These are phyloP conservation scores for Saccostrea glomerata DNA, from an alignment of 1,140 invertebrate species.

Conservation along the genomic window DNA sequence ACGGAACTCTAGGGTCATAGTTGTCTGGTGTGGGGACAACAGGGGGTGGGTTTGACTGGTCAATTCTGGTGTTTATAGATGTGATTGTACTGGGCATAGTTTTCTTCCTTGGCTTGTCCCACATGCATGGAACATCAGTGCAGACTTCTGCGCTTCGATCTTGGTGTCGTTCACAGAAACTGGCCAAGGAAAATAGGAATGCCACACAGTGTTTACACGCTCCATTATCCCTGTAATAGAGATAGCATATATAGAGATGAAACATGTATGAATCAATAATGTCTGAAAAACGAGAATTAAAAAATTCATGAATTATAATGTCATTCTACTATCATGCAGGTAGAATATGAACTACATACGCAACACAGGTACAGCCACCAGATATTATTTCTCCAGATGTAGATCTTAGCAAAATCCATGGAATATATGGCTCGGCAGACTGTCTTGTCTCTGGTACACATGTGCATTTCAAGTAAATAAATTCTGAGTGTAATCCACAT, in stretches of 20 bases:
- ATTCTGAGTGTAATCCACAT: conserved; percentile 2
- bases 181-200: conserved; percentile 38
- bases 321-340: background rate
- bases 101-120: conserved; percentile 38
- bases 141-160: conserved; percentile 40
- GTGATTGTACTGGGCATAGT: background rate
- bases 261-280: background rate
- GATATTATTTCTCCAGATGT: conserved; percentile 39
- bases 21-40: too few relatives aligned
- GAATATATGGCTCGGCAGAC: conserved; percentile 33
- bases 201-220: conserved; percentile 44
- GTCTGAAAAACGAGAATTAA: background rate
- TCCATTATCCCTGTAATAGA: conserved; percentile 47
- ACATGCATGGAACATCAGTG: conserved; percentile 23
- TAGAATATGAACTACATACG: conserved; percentile 7
- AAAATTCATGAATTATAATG: background rate
- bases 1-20: conserved; percentile 5
- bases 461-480: conserved; percentile 28
- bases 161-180: conserved; percentile 39
- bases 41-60: conserved; percentile 19
- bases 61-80: background rate
- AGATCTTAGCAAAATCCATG: conserved; percentile 39
- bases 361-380: conserved; percentile 50
- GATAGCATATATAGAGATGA: background rate
- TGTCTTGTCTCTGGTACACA: conserved; percentile 49